Conservation (phyloP, 2,888 invertebrate species). For the Molorchus minor region DNA sequence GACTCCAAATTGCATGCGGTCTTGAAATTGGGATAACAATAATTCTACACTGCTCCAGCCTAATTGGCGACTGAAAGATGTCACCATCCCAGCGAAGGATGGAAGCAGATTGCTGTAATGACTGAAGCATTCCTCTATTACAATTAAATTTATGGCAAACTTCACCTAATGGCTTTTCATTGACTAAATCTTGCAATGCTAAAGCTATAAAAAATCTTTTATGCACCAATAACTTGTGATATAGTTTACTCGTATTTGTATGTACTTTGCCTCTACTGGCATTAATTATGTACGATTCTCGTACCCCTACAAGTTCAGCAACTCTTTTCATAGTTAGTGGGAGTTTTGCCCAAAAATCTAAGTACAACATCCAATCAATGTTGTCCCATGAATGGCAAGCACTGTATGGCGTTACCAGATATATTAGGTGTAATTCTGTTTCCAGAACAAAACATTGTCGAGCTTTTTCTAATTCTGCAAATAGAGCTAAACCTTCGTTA, state of each 20-base stretch:
- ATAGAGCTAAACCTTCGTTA: slow-evolving; percentile 88
- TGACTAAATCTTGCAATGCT: slow-evolving; percentile 91
- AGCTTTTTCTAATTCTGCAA: slow-evolving; percentile 89
- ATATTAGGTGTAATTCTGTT: slow-evolving; percentile 94
- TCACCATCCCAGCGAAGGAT: slow-evolving; percentile 97
- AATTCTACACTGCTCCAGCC: slow-evolving; percentile 93
- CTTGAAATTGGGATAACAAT: slow-evolving; percentile 91
- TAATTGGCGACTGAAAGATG: slow-evolving; percentile 91
- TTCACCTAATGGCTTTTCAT: slow-evolving; percentile 82
- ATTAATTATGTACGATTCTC: slow-evolving; percentile 83
- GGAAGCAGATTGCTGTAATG: slow-evolving; percentile 93
- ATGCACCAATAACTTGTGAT: slow-evolving; percentile 69
- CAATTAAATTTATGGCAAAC: slow-evolving; percentile 89
- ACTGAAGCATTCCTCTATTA: slow-evolving; percentile 89
- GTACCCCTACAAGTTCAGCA: slow-evolving; percentile 87
- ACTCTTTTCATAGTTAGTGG: slow-evolving; percentile 84
- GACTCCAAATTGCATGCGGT: slow-evolving; percentile 92
- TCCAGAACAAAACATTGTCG: slow-evolving; percentile 90
- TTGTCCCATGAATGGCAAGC: slow-evolving; percentile 81
- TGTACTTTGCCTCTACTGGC: slow-evolving; percentile 76
- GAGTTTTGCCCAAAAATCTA: slow-evolving; percentile 85
- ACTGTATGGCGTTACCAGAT: slow-evolving; percentile 93
- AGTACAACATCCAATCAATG: slow-evolving; percentile 82
- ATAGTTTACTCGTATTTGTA: slow-evolving; percentile 63
- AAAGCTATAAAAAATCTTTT: slow-evolving; percentile 89